phyloP scores from a whole-genome alignment of 2,797 vertebrate genomes.

The Ammospiza maritima region DNA sequence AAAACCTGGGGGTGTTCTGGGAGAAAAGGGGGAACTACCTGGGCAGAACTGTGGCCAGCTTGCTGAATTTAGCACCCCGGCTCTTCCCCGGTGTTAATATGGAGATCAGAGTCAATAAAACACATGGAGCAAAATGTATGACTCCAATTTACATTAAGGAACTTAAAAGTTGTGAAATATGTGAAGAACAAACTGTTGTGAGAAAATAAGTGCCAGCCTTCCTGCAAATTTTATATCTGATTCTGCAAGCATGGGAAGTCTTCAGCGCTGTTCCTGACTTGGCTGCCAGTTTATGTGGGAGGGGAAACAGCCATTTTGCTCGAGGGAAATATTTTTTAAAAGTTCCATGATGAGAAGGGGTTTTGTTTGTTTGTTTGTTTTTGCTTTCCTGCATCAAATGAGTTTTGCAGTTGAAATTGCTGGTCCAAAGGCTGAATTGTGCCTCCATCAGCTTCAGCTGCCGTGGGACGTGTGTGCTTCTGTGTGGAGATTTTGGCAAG shows the following conservation, averaged over 20 bases:
- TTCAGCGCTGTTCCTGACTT: conserved; percentile 72
- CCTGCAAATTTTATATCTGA: conserved; percentile 70
- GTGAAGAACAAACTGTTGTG: conserved; percentile 74
- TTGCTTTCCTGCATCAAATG: conserved; percentile 46
- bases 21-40: not conserved
- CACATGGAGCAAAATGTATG: conserved; percentile 67
- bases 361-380: conserved; percentile 67
- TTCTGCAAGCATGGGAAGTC: conserved; percentile 66
- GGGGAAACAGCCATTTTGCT: conserved; percentile 74
- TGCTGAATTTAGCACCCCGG: conserved; percentile 22
- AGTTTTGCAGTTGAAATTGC: conserved; percentile 42
- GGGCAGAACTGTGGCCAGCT: conserved; percentile 12
- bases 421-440: conserved; percentile 51
- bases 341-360: conserved; percentile 63
- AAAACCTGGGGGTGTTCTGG: not conserved
- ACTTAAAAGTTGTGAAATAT: conserved; percentile 75
- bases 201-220: conserved; percentile 75
- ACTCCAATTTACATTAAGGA: conserved; percentile 71
- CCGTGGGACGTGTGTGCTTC: not conserved
- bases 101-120: conserved; percentile 70
- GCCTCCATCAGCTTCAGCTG: not conserved
- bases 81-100: conserved; percentile 18
- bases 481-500: not conserved
- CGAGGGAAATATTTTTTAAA: conserved; percentile 63
- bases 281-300: conserved; percentile 74